These are phyloP conservation scores for Lagorchestes hirsutus DNA, from an alignment of 2,797 vertebrate species.

Conservation along the genomic window DNA sequence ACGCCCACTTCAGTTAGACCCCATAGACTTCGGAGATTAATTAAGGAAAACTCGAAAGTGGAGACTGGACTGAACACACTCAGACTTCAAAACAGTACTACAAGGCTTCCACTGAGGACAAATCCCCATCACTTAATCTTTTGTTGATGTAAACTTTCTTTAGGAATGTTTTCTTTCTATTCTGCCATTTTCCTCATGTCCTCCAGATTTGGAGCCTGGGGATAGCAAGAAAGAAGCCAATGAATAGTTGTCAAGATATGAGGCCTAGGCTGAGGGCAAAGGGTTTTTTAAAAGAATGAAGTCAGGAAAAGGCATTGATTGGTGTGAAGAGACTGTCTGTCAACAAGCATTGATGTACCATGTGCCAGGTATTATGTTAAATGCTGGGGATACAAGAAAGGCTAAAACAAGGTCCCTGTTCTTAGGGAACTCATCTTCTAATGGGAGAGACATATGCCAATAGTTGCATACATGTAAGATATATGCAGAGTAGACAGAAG, in stretches of 20 bases:
- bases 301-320: neutral
- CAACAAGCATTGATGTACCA: neutral
- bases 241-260: neutral
- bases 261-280: neutral
- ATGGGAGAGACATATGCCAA: neutral
- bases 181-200: neutral
- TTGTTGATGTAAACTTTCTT: constrained; percentile 6
- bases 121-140: neutral
- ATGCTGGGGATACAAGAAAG: neutral
- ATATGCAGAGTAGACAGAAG: neutral
- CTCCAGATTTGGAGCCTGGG: neutral
- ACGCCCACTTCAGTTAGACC: constrained; percentile 66
- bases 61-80: too few relatives aligned
- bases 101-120: neutral
- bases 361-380: neutral
- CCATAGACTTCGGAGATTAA: constrained; percentile 38
- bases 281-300: neutral
- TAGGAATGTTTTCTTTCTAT: neutral
- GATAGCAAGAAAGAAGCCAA: neutral
- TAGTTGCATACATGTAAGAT: neutral
- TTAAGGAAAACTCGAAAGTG: constrained; percentile 18
- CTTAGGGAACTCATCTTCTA: neutral
- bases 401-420: neutral
- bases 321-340: neutral
- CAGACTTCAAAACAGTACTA: accelerated